A percentile compares a stretch with the other conserved stretches of the same genome.
phyloP scores from a whole-genome alignment of 2,113 vertebrate species.

The Craseonycteris thonglongyai region DNA sequence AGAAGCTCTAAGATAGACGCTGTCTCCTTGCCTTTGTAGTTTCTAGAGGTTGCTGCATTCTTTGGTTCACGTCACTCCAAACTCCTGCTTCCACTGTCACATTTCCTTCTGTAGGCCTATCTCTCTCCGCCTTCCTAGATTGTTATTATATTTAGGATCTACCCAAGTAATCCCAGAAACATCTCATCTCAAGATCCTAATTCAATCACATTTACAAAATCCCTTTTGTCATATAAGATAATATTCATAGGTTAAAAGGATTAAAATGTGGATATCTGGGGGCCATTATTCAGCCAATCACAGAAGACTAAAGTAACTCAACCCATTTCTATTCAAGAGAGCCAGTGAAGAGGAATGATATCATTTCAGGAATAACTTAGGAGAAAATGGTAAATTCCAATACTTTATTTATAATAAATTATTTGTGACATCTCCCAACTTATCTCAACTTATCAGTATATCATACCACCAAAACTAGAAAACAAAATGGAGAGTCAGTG shows the following conservation, averaged over 20 bases:
- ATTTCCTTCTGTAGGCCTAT: background rate
- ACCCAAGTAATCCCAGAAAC: background rate
- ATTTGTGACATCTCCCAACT: conserved; percentile 3
- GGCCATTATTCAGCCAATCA: background rate
- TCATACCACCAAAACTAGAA: background rate
- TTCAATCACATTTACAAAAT: background rate
- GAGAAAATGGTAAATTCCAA: background rate
- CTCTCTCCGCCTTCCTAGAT: background rate
- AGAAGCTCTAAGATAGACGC: background rate
- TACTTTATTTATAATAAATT: background rate
- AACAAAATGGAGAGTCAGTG: background rate
- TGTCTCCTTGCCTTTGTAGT: background rate
- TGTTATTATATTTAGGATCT: background rate
- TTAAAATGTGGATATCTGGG: background rate
- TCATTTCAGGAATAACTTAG: background rate
- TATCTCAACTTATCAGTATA: background rate
- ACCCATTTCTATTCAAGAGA: background rate
- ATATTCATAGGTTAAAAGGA: background rate
- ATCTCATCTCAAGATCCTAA: background rate
- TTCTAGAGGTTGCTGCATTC: background rate
- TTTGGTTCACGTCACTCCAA: background rate
- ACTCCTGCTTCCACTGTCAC: background rate
- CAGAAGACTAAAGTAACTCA: background rate
- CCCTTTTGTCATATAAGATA: background rate
- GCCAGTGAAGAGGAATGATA: background rate